Evolutionary conservation across 2,113 vertebrate genomes (phyloP).

Genomic region (Mionectes macconnelli): DNA sequence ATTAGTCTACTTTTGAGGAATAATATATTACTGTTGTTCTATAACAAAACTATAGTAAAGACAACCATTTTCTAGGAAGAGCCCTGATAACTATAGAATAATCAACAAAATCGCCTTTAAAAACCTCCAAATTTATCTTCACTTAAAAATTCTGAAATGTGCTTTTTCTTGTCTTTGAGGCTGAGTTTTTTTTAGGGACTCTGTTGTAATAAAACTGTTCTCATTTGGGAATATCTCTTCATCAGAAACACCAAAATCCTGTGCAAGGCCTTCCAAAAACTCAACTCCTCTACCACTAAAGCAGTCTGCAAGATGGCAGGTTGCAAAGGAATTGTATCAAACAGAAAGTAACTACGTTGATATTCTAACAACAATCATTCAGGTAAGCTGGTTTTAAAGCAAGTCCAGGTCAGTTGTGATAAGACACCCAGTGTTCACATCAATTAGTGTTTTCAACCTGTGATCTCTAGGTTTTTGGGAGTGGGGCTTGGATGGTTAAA

Average conservation of each 20-base stretch:
- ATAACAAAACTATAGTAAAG: not conserved
- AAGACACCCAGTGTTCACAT: not conserved
- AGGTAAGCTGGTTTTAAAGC: constrained; percentile 74
- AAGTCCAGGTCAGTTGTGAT: not conserved
- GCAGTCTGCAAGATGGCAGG: constrained; percentile 97
- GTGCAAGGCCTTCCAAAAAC: constrained; percentile 83
- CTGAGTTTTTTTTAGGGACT: not conserved
- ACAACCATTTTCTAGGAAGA: not conserved
- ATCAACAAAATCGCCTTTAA: not conserved
- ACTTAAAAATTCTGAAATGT: not conserved
- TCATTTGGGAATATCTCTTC: not conserved
- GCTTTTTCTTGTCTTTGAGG: not conserved
- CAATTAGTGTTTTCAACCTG: not conserved
- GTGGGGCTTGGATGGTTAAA: not conserved
- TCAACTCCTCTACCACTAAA: constrained; percentile 82
- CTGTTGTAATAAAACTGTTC: not conserved
- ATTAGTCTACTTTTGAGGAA: not conserved
- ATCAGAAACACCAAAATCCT: constrained; percentile 80
- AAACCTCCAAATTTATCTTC: not conserved
- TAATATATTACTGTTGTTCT: not conserved
- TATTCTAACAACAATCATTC: constrained; percentile 92
- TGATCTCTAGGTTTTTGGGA: not conserved
- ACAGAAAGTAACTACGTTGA: constrained; percentile 98
- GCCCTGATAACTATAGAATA: not conserved
- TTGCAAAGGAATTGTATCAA: constrained; percentile 97